Evolutionary conservation across 2,113 vertebrate species (phyloP).

Genomic region (Petrocephalus microphthalmus): DNA sequence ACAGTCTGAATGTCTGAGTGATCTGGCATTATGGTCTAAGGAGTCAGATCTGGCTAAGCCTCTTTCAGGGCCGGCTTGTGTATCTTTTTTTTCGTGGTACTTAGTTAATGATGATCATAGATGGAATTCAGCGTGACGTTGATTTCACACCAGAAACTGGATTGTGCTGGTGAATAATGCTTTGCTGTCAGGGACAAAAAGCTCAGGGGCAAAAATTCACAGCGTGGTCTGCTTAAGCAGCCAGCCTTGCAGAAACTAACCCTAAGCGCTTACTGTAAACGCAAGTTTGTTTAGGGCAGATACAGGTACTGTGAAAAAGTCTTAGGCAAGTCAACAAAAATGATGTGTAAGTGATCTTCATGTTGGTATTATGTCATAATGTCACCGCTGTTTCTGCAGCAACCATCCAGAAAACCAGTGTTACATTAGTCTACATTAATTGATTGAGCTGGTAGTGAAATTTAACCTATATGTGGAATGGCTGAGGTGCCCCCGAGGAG

Average conservation of each 20-base stretch:
- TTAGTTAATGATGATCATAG: background rate
- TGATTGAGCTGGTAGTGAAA: too few species aligned
- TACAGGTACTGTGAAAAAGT: too few species aligned
- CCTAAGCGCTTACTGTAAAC: background rate
- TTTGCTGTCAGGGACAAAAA: background rate
- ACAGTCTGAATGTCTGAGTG: background rate
- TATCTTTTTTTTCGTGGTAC: background rate
- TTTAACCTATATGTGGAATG: too few species aligned
- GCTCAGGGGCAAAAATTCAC: background rate
- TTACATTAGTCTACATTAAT: too few species aligned
- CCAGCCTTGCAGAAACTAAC: background rate
- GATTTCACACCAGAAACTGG: background rate
- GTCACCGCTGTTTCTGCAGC: background rate
- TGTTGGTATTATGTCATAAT: background rate
- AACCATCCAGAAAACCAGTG: background rate
- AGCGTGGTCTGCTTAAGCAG: background rate
- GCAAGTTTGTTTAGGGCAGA: background rate
- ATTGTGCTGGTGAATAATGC: background rate
- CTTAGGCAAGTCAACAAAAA: too few species aligned
- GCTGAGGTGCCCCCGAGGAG: too few species aligned
- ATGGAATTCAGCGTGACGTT: background rate
- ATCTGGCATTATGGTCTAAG: background rate
- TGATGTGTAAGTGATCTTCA: too few species aligned
- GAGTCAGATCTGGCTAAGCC: background rate
- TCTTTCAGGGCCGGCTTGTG: background rate